Conservation (phyloP, 2,888 invertebrate species). For the Mechanitis mazaeus region DNA sequence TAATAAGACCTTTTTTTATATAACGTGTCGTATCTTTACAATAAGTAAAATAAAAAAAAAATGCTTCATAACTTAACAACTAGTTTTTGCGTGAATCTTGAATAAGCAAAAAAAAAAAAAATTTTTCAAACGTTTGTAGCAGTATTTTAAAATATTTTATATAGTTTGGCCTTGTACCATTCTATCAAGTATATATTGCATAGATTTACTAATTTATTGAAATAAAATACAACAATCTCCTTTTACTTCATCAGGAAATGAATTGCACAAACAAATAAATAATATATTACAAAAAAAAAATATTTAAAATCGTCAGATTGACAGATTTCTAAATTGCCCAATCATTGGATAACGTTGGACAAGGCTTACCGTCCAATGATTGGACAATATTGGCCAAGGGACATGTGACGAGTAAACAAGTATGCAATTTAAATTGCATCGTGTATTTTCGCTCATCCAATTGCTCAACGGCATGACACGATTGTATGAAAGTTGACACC, state of each 20-base stretch:
- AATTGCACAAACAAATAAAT: not conserved
- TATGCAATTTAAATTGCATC: slow-evolving; percentile 10
- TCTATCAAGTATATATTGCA: too few species aligned
- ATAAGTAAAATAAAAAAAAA: too few species aligned
- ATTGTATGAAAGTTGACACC: slow-evolving; percentile 22
- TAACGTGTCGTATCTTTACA: too few species aligned
- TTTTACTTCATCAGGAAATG: not conserved
- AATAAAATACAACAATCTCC: too few species aligned
- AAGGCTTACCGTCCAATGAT: not conserved
- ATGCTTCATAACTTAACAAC: too few species aligned
- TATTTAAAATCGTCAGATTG: not conserved
- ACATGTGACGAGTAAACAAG: not conserved
- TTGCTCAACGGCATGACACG: slow-evolving; percentile 18
- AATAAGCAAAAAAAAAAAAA: too few species aligned
- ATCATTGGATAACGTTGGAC: not conserved
- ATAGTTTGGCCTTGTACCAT: too few species aligned
- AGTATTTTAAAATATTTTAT: too few species aligned
- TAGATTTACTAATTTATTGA: too few species aligned
- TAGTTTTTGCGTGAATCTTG: too few species aligned
- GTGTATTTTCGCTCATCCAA: slow-evolving; percentile 14
- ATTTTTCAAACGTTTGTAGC: too few species aligned
- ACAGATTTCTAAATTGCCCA: not conserved
- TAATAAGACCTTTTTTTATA: too few species aligned
- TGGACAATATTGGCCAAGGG: not conserved
- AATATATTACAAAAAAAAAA: not conserved